Conservation (phyloP, 2,797 vertebrate species). For the Catharus ustulatus region DNA sequence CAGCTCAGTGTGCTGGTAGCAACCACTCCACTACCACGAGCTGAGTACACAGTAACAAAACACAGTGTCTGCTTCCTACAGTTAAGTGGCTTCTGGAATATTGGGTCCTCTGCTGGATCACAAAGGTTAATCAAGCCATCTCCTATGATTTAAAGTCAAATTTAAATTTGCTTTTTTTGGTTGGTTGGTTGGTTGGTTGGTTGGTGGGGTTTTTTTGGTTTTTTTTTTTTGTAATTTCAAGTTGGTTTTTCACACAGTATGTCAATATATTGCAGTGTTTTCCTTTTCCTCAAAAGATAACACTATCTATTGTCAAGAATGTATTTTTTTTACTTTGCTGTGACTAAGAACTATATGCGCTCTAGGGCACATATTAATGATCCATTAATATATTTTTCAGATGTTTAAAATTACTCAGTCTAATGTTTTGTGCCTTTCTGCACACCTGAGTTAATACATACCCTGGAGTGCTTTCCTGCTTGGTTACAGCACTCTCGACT, state of each 20-base stretch:
- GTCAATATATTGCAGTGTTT: neutral
- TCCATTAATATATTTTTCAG: slow-evolving; percentile 26
- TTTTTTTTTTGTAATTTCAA: neutral
- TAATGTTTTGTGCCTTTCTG: slow-evolving; percentile 23
- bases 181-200: too few species aligned
- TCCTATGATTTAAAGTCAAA: neutral
- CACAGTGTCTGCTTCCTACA: neutral
- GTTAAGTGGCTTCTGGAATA: neutral
- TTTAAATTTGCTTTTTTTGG: neutral
- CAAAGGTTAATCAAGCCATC: neutral
- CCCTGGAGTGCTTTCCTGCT: neutral
- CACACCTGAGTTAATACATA: slow-evolving; percentile 48
- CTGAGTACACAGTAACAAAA: neutral
- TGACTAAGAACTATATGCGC: neutral
- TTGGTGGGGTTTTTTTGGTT: neutral
- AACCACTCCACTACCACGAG: neutral
- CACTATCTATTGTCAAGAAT: slow-evolving; percentile 1
- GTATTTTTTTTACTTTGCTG: neutral
- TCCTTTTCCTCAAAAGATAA: neutral
- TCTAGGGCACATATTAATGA: neutral
- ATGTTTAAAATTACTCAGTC: slow-evolving; percentile 36
- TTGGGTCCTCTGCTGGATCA: neutral
- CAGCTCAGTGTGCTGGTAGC: neutral
- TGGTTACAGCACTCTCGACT: neutral
- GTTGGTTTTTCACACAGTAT: neutral